A percentile compares a stretch with the other conserved stretches of the same genome.
Conservation (phyloP, 1,140 invertebrate species). For the Sarcophaga peregrina region DNA sequence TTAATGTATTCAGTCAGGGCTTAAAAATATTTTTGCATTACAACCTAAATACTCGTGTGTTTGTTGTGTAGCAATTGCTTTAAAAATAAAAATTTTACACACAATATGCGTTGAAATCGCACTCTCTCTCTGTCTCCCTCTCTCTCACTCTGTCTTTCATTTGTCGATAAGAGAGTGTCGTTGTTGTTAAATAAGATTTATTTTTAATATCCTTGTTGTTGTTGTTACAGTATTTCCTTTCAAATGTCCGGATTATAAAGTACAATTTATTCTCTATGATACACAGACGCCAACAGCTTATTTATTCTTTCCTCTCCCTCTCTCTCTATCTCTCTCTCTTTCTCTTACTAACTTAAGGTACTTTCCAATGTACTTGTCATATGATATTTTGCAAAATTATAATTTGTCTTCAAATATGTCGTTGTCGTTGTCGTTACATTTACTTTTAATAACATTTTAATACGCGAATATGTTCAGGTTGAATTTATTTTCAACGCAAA, state of each 20-base stretch:
- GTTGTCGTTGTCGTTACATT: too few species aligned
- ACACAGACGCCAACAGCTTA: not conserved
- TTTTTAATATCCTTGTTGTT: not conserved
- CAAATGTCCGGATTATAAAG: slow-evolving; percentile 22
- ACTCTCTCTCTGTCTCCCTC: not conserved
- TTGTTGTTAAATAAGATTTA: slow-evolving; percentile 12
- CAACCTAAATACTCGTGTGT: not conserved
- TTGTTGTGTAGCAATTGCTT: not conserved
- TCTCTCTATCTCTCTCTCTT: not conserved
- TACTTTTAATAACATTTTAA: too few species aligned
- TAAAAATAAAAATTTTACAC: not conserved
- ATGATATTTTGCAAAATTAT: not conserved
- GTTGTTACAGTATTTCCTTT: not conserved
- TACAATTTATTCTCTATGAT: not conserved
- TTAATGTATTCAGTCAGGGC: too few species aligned
- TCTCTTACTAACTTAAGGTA: too few species aligned
- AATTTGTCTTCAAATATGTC: too few species aligned
- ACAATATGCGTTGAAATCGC: not conserved
- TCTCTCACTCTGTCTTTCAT: too few species aligned
- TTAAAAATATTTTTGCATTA: too few species aligned
- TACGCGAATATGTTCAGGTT: too few species aligned
- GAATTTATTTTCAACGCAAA: not conserved
- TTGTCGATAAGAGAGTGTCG: not conserved
- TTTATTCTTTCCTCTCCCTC: not conserved
- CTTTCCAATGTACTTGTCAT: too few species aligned